Percentiles rank a stretch among this genome's conserved stretches.
Evolutionary conservation across 1,140 invertebrate genomes (phyloP).

Genomic region (Physella acuta): DNA sequence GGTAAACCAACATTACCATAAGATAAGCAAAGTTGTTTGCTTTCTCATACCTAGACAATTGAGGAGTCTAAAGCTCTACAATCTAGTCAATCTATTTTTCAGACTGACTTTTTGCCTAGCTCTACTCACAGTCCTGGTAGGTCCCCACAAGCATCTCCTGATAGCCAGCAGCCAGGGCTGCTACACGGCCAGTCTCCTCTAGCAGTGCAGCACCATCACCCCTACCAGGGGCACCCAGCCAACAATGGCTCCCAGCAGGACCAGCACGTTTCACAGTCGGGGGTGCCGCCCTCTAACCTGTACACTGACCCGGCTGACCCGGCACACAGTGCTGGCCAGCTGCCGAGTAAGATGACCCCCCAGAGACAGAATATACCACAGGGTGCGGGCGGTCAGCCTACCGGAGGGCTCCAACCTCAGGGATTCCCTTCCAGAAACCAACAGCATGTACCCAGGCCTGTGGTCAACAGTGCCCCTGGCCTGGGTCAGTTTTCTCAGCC

Average conservation of each 20-base stretch:
- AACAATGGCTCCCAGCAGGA: slow-evolving; percentile 8
- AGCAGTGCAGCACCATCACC: background rate
- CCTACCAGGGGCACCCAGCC: background rate
- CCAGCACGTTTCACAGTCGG: slow-evolving; percentile 16
- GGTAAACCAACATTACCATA: background rate
- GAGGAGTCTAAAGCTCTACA: background rate
- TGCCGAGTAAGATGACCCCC: background rate
- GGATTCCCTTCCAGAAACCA: slow-evolving; percentile 1
- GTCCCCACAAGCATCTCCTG: slow-evolving; percentile 22
- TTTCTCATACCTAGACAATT: too few species aligned
- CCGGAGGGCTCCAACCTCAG: background rate
- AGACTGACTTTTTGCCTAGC: slow-evolving; percentile 20
- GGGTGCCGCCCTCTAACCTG: background rate
- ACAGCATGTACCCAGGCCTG: too few species aligned
- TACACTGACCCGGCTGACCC: background rate
- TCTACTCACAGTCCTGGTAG: slow-evolving; percentile 13
- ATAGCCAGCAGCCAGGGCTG: slow-evolving; percentile 9
- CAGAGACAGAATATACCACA: background rate
- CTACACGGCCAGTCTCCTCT: too few species aligned
- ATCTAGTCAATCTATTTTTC: background rate
- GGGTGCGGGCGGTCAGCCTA: background rate
- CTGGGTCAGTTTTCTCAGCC: background rate
- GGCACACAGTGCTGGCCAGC: background rate
- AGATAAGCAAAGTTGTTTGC: background rate
- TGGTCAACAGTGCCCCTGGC: background rate